phyloP scores from a whole-genome alignment of 2,888 invertebrate genomes.

The Macaria liturata region DNA sequence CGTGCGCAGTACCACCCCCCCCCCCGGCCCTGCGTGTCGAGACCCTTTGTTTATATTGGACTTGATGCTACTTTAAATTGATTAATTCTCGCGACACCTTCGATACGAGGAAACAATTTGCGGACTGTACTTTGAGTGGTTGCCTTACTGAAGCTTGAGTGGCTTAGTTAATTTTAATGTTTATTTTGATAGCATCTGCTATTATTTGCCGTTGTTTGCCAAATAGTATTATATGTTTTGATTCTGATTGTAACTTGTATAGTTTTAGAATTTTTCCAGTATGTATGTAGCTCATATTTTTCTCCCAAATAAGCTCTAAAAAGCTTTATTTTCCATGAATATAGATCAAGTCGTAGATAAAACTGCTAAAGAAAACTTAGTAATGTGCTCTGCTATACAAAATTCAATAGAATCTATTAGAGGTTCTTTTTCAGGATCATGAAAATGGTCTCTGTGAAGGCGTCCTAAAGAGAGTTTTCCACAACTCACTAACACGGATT shows the following conservation, averaged over 20 bases:
- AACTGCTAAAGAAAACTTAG: conserved; percentile 31
- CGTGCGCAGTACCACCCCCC: conserved; percentile 58
- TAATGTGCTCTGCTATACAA: conserved; percentile 38
- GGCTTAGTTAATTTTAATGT: too few relatives aligned
- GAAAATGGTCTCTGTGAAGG: conserved; percentile 72
- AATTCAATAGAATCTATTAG: conserved; percentile 57
- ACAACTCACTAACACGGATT: conserved; percentile 78
- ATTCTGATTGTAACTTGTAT: too few relatives aligned
- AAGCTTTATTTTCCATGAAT: too few relatives aligned
- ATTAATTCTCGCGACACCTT: conserved; percentile 75
- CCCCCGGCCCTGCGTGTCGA: conserved; percentile 63
- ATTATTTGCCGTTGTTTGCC: too few relatives aligned
- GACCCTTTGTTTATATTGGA: conserved; percentile 78
- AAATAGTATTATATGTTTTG: too few relatives aligned
- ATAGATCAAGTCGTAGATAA: conserved; percentile 11
- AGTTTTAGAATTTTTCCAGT: too few relatives aligned
- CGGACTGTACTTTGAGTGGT: conserved; percentile 33
- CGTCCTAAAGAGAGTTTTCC: conserved; percentile 79
- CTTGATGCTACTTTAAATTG: conserved; percentile 78
- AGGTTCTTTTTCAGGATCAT: conserved; percentile 52
- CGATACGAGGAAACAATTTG: conserved; percentile 50
- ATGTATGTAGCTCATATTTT: too few relatives aligned
- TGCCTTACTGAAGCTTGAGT: conserved; percentile 2
- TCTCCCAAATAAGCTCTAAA: too few relatives aligned
- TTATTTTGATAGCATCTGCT: too few relatives aligned